Conservation (phyloP, 2,888 invertebrate genomes). For the Andrena chrysosceles region DNA sequence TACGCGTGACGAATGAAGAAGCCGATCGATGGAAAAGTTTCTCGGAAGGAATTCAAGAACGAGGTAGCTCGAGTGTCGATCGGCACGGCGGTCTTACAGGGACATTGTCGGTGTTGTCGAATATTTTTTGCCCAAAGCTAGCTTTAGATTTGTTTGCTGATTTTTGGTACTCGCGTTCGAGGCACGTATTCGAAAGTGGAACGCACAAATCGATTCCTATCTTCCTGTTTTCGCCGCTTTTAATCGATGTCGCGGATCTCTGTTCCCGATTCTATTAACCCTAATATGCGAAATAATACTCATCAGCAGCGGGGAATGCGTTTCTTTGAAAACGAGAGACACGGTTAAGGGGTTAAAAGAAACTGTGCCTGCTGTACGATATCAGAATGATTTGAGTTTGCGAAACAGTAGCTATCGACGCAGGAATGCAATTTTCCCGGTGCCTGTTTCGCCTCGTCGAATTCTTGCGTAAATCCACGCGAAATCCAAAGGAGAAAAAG, state of each 20-base stretch:
- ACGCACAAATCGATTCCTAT: background rate
- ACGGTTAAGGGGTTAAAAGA: conserved; percentile 16
- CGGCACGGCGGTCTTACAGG: conserved; percentile 35
- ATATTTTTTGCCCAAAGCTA: conserved; percentile 44
- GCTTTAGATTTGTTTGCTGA: conserved; percentile 47
- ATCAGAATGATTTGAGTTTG: background rate
- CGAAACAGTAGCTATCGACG: conserved; percentile 12
- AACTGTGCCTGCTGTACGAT: background rate
- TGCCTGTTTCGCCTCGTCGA: conserved; percentile 19
- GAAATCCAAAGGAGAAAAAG: conserved; percentile 10
- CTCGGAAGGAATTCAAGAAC: conserved; percentile 32
- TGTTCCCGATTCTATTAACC: conserved; percentile 30
- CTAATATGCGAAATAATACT: background rate
- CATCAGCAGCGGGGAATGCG: background rate
- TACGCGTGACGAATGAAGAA: conserved; percentile 27
- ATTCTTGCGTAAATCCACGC: conserved; percentile 18
- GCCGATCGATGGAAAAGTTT: conserved; percentile 37
- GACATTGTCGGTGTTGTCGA: conserved; percentile 49
- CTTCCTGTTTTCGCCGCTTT: conserved; percentile 6
- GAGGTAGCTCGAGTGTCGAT: conserved; percentile 49
- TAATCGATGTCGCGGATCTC: background rate
- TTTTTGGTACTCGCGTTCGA: conserved; percentile 4
- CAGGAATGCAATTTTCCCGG: background rate
- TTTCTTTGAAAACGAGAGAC: background rate
- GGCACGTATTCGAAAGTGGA: conserved; percentile 9